Percentiles rank a stretch among this genome's conserved stretches.
phyloP scores from a whole-genome alignment of 2,888 invertebrate species.

The Papilio demoleus region DNA sequence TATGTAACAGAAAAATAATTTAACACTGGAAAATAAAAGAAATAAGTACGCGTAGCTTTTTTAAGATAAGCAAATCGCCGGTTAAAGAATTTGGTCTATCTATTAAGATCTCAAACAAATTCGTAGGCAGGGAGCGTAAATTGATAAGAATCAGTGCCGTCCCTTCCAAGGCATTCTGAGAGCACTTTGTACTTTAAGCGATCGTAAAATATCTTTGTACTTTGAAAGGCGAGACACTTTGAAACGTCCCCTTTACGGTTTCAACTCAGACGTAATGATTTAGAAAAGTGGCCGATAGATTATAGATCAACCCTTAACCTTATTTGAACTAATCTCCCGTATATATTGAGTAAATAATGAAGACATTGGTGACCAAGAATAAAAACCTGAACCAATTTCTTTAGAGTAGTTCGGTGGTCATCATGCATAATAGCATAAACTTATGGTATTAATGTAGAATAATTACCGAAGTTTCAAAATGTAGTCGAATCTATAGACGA shows the following conservation, averaged over 20 bases:
- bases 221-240: conserved; percentile 36
- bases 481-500: neutral
- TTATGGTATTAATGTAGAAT: too few species aligned
- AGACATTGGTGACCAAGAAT: too few species aligned
- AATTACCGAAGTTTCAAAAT: too few species aligned
- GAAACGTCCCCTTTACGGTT: conserved; percentile 33
- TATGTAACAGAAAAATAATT: neutral
- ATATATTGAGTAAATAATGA: neutral
- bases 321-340: neutral
- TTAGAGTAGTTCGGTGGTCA: too few species aligned
- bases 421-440: too few species aligned
- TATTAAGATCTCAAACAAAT: conserved; percentile 36
- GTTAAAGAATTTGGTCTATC: conserved; percentile 25
- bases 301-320: neutral
- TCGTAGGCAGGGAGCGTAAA: conserved; percentile 37
- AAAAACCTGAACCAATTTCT: too few species aligned
- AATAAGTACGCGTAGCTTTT: neutral
- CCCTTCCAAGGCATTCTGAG: conserved; percentile 27
- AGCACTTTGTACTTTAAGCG: conserved; percentile 38
- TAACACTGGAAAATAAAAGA: neutral
- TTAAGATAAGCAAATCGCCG: conserved; percentile 12
- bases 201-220: conserved; percentile 40
- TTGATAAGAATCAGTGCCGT: conserved; percentile 36
- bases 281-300: conserved; percentile 37
- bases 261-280: conserved; percentile 33